Conservation (phyloP, 2,888 invertebrate species). For the Ashinkailepas kermadecensis region DNA sequence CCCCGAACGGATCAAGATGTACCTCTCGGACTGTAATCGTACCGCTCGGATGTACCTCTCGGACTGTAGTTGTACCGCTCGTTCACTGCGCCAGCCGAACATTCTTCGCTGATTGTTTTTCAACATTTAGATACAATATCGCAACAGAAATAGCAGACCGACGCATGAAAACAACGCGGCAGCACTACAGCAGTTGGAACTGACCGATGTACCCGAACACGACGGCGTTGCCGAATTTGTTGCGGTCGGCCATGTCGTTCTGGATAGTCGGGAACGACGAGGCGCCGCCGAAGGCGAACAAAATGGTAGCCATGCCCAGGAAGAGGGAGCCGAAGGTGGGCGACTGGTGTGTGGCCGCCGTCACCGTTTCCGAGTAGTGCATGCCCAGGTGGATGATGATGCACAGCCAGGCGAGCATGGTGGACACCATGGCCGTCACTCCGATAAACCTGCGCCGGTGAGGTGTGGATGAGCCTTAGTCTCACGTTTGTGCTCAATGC, state of each 20-base stretch:
- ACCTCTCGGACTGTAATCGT: too few relatives aligned
- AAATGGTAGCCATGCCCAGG: conserved; percentile 59
- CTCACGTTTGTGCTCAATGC: too few relatives aligned
- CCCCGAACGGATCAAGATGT: too few relatives aligned
- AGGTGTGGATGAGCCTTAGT: too few relatives aligned
- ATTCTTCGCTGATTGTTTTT: too few relatives aligned
- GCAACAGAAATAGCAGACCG: too few relatives aligned
- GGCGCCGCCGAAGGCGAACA: conserved; percentile 65
- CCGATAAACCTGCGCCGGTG: conserved; percentile 3
- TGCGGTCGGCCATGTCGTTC: conserved; percentile 63
- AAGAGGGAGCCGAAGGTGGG: conserved; percentile 58
- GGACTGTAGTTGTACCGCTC: too few relatives aligned
- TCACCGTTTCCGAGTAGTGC: not conserved
- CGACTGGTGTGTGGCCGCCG: conserved; percentile 44
- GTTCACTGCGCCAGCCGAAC: too few relatives aligned
- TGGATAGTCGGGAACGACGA: conserved; percentile 70
- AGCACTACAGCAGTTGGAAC: conserved; percentile 31
- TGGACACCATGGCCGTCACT: not conserved
- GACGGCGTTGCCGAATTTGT: conserved; percentile 56
- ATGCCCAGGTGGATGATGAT: not conserved
- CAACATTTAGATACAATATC: too few relatives aligned
- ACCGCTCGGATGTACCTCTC: too few relatives aligned
- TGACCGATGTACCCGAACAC: conserved; percentile 55
- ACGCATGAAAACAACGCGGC: too few relatives aligned
- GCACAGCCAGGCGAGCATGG: not conserved